phyloP scores from a whole-genome alignment of 2,113 vertebrate species.

The Phrynocephalus versicolor region DNA sequence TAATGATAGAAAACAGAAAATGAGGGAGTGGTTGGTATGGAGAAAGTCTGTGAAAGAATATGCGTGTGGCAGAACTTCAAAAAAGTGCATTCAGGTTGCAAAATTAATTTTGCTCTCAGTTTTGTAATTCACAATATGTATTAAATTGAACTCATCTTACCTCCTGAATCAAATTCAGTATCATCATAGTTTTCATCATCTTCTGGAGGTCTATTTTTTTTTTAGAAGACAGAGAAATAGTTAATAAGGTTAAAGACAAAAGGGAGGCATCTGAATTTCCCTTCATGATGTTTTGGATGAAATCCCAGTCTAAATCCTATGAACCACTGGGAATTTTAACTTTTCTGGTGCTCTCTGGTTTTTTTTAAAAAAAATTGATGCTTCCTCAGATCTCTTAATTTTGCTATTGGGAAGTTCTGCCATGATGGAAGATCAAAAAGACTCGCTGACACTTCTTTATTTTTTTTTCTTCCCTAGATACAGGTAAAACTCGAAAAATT shows the following conservation, averaged over 20 bases:
- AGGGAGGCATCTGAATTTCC: not conserved
- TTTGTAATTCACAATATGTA: not conserved
- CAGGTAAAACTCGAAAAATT: no score
- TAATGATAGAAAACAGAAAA: not conserved
- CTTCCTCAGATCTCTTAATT: no score
- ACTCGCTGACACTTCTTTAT: no score
- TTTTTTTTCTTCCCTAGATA: no score
- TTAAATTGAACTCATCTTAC: conserved; percentile 59
- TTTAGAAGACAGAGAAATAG: conserved; percentile 44
- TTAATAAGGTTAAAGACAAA: not conserved
- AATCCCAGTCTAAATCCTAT: not conserved
- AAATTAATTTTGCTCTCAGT: not conserved
- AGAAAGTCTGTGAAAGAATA: not conserved
- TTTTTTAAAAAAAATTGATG: no score
- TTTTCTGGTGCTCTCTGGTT: no score
- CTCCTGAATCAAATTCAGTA: conserved; percentile 65
- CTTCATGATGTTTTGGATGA: not conserved
- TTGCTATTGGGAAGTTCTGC: no score
- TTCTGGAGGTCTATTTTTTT: conserved; percentile 59
- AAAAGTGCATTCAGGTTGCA: not conserved
- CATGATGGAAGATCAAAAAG: no score
- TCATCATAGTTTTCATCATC: conserved; percentile 86
- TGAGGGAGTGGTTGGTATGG: not conserved
- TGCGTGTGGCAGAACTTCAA: not conserved
- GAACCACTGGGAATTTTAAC: not conserved